Conservation (phyloP, 2,113 vertebrate genomes). For the Butorides virescens region DNA sequence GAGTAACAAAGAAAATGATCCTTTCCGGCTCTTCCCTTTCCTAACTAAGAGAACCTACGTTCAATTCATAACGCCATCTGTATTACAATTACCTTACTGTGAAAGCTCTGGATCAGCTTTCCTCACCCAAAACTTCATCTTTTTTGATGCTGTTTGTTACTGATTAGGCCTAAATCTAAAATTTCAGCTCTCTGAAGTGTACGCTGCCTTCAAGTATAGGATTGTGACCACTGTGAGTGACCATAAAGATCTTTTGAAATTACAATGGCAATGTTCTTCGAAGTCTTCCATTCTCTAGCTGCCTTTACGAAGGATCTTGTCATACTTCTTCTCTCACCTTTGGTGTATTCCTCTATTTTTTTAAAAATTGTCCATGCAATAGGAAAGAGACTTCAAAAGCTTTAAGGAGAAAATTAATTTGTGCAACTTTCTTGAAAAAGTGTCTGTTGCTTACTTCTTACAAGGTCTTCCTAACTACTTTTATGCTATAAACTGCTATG, state of each 20-base stretch:
- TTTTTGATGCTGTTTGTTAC: not conserved
- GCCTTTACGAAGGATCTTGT: not conserved
- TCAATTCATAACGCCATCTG: not conserved
- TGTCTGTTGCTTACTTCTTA: not conserved
- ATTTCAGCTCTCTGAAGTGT: not conserved
- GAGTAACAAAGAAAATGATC: not conserved
- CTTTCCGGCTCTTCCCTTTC: not conserved
- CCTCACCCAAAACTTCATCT: not conserved
- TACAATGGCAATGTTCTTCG: not conserved
- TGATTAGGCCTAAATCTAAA: not conserved
- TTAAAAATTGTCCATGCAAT: not conserved
- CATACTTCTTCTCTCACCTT: not conserved
- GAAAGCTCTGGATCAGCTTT: not conserved
- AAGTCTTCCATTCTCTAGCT: not conserved
- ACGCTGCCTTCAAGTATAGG: not conserved
- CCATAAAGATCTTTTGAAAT: not conserved
- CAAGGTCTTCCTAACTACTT: not conserved
- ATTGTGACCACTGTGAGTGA: not conserved
- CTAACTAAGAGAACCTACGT: not conserved
- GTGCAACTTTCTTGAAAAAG: not conserved
- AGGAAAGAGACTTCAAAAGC: not conserved
- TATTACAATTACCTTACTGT: not conserved
- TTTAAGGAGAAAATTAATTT: not conserved
- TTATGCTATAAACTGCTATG: not conserved
- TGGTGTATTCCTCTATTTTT: not conserved